Base-by-base conservation (phyloP, 1,140 invertebrate species). In the Pogonomyrmex californicus region DNA sequence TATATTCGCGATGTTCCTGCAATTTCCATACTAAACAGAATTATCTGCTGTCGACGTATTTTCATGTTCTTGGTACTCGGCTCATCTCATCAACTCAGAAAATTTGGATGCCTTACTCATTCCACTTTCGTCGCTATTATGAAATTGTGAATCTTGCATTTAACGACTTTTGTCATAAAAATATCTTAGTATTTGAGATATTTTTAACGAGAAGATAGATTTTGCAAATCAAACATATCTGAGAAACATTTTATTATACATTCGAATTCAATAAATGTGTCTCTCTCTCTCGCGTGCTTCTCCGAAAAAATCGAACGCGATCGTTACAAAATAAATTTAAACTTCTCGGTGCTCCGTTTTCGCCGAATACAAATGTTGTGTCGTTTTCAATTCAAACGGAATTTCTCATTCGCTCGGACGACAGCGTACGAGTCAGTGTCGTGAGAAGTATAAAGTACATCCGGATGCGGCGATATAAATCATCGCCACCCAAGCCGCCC, bases 1-100 rank as follows among this genome's bases (percentile, higher is more conserved):
- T 83, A 83, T 41, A 75, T 83, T 83, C 54, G 41, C 54, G 9
- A 71, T 33, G 68, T 82, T 73, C 54, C 30, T 54, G 41, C 36
- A 73, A 83, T 83, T 83, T 83, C 33, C 79, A 75, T 83, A 83
- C 41, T 75, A 75, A 83, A 82, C 66, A 47, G 60, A 82, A 83
- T 75, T 62, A 83, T 83, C 54, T 30, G 54, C 66, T 62, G 79
- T 60, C 44, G 54, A 4, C 30, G 41, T 73, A 58, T 71, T 73
- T 82, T 9, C 66, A 30, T 41, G 54, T 60, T 30, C 10, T 38
- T 51, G 41, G 65, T 60, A 58, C 66, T 33, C 38, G 41, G 12
- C 9, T 75, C 10, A 23, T 73, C 54, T 82, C 66, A 3, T 73
- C 38, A 47, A 44, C 17, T 56, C 78, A 33, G 30, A 17, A 36